Conservation (phyloP, 2,113 vertebrate species). For the Pituophis catenifer region DNA sequence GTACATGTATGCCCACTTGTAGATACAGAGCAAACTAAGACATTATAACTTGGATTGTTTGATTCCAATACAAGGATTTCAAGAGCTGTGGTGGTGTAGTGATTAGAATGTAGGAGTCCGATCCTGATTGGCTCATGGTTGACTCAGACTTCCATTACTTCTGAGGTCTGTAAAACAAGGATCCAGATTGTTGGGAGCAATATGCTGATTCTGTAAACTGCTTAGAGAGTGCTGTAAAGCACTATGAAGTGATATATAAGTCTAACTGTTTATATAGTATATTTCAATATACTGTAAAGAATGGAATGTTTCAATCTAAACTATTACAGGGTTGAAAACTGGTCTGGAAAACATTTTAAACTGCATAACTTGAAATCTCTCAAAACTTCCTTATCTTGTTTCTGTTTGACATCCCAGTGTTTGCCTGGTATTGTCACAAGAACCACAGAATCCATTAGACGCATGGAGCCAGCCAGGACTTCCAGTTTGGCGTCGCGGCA, state of each 20-base stretch:
- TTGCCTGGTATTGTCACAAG: not conserved
- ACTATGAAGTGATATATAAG: not conserved
- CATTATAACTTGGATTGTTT: not conserved
- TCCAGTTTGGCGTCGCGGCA: no score
- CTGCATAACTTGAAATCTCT: not conserved
- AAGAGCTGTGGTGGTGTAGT: not conserved
- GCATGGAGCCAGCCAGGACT: not conserved
- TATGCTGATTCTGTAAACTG: not conserved
- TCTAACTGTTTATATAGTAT: not conserved
- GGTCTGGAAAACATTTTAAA: not conserved
- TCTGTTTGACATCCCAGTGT: constrained; percentile 21
- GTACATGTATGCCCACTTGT: not conserved
- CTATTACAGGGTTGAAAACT: not conserved
- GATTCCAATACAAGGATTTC: not conserved
- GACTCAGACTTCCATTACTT: not conserved
- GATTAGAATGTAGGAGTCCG: not conserved
- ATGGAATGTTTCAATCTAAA: not conserved
- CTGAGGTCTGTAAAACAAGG: not conserved
- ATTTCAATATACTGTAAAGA: not conserved
- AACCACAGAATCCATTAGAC: not conserved
- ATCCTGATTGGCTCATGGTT: not conserved
- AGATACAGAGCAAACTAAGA: not conserved
- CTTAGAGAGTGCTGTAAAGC: not conserved
- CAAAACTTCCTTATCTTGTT: constrained; percentile 17
- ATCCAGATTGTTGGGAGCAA: not conserved